Evolutionary conservation across 2,113 vertebrate genomes (phyloP).

Genomic region (Ginglymostoma cirratum): DNA sequence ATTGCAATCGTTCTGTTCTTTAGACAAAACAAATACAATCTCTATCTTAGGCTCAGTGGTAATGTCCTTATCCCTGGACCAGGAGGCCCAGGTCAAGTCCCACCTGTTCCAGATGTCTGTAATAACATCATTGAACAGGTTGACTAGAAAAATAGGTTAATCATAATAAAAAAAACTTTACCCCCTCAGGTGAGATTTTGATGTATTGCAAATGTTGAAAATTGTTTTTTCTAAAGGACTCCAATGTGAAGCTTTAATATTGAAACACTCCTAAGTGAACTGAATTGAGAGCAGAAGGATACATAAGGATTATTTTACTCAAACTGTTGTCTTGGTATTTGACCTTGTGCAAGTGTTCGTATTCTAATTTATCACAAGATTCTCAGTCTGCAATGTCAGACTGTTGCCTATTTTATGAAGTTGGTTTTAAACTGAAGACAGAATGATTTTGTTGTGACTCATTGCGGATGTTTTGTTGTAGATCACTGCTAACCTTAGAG

Average conservation of each 20-base stretch:
- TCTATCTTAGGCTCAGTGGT: no score
- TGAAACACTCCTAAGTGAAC: neutral
- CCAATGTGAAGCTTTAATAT: neutral
- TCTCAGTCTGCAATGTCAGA: neutral
- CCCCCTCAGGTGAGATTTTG: neutral
- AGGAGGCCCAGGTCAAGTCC: no score
- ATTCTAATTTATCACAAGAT: neutral
- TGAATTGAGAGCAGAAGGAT: neutral
- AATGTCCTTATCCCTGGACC: no score
- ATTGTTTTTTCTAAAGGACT: neutral
- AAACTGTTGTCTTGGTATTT: neutral
- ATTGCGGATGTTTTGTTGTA: neutral
- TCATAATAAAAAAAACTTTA: neutral
- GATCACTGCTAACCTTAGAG: neutral
- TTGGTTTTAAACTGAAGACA: neutral
- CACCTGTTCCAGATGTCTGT: no score
- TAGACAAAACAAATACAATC: constrained; percentile 1
- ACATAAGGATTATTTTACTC: neutral
- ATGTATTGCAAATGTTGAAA: neutral
- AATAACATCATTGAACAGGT: no score
- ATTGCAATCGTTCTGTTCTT: constrained; percentile 17
- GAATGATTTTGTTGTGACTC: neutral
- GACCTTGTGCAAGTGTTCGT: neutral
- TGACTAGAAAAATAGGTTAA: no score
- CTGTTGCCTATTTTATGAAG: neutral